Evolutionary conservation across 2,888 invertebrate species (phyloP).

Genomic region (Kuschelorhynchus macadamiae): DNA sequence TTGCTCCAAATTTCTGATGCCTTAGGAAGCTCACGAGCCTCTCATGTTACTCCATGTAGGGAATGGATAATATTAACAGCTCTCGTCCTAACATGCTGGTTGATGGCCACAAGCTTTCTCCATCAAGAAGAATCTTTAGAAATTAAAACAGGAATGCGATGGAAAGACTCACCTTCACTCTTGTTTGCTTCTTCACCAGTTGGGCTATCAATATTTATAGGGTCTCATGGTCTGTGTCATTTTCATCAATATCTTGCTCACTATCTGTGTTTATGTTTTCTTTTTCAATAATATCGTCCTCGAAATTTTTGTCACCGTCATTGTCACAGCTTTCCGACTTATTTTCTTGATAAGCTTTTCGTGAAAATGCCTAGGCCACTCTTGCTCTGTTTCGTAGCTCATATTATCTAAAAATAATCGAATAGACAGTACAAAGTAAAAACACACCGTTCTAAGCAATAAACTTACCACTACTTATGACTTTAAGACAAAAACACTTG

Average conservation of each 20-base stretch:
- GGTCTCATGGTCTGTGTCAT: neutral
- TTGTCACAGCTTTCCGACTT: slow-evolving; percentile 1
- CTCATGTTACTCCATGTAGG: slow-evolving; percentile 7
- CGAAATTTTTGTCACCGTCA: slow-evolving; percentile 7
- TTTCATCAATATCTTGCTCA: too few species aligned
- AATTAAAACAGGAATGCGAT: slow-evolving; percentile 4
- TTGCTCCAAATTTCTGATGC: slow-evolving; percentile 11
- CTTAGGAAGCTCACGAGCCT: neutral
- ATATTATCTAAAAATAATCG: slow-evolving; percentile 7
- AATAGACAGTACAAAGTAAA: too few species aligned
- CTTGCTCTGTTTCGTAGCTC: slow-evolving; percentile 11
- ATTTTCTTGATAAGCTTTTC: neutral
- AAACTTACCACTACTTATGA: slow-evolving; percentile 1
- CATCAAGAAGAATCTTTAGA: slow-evolving; percentile 8
- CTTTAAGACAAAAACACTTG: slow-evolving; percentile 2
- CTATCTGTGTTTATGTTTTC: slow-evolving; percentile 12
- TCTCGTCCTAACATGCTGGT: too few species aligned
- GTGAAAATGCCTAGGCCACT: slow-evolving; percentile 1
- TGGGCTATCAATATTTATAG: slow-evolving; percentile 4
- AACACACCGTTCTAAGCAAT: too few species aligned
- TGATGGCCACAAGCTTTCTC: slow-evolving; percentile 4
- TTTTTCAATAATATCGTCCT: slow-evolving; percentile 1
- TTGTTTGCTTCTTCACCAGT: too few species aligned
- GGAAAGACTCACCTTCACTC: slow-evolving; percentile 1
- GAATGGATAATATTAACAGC: slow-evolving; percentile 1